Evolutionary conservation across 2,797 vertebrate genomes (phyloP).

Genomic region (Etheostoma perlongum): DNA sequence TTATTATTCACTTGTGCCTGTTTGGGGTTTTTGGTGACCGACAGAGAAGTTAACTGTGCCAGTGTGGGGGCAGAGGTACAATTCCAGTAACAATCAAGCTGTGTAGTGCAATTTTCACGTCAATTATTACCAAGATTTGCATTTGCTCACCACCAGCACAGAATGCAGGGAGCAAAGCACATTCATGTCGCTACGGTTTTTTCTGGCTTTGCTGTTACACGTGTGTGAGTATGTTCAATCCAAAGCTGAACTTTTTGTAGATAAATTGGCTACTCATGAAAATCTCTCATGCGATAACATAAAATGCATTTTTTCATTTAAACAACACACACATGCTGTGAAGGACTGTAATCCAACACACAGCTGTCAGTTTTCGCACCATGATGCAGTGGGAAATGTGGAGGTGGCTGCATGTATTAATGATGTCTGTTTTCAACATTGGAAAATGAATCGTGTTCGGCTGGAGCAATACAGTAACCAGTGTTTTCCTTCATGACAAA

Average conservation of each 20-base stretch:
- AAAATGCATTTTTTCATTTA: not conserved
- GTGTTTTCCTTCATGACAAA: not conserved
- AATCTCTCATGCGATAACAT: slow-evolving; percentile 4
- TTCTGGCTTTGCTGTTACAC: not conserved
- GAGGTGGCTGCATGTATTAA: slow-evolving; percentile 26
- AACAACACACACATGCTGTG: slow-evolving; percentile 9
- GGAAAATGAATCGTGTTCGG: not conserved
- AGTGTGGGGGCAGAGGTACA: slow-evolving; percentile 30
- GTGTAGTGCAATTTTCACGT: slow-evolving; percentile 33
- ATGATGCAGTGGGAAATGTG: slow-evolving; percentile 15
- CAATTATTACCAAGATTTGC: slow-evolving; percentile 41
- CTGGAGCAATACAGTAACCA: not conserved
- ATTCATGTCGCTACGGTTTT: not conserved
- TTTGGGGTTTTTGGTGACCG: slow-evolving; percentile 45
- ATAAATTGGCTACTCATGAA: slow-evolving; percentile 9
- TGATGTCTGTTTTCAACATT: slow-evolving; percentile 16
- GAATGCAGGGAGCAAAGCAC: slow-evolving; percentile 6
- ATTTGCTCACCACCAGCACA: slow-evolving; percentile 2
- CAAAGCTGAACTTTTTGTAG: not conserved
- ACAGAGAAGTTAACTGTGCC: slow-evolving; percentile 20
- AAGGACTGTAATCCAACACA: slow-evolving; percentile 26
- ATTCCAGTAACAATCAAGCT: slow-evolving; percentile 33
- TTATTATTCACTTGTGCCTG: slow-evolving; percentile 33
- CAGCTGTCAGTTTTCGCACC: slow-evolving; percentile 37
- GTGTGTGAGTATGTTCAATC: not conserved